Evolutionary conservation across 2,888 invertebrate species (phyloP), one percentile per base, ranked within the genome.

Genomic region (Noctua janthina): DNA sequence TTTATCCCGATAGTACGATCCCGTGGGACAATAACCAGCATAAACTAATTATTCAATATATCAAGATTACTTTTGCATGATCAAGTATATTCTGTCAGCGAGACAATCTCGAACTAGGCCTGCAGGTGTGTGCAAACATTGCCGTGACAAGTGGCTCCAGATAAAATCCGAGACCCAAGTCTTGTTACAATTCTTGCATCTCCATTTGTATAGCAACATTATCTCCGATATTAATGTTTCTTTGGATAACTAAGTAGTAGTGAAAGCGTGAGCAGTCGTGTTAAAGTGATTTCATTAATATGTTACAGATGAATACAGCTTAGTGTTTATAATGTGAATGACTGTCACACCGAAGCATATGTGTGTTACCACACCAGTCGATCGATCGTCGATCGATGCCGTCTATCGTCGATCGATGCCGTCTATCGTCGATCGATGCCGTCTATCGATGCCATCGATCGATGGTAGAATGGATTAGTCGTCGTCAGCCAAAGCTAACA

Each of bases 231-330:
- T 68, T 68, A 68, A 68, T 68, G 68, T 68, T 68, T n/a, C 68
- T 46, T 46, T 3, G 46, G 46, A 8, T 68, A n/a, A n/a, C n/a
- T 15, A 67, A n/a, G n/a, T 67, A 49, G 23, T 35, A 72, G 62
- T 76, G 78, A 76, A 78, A 80, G 80, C 72, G 73, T 78, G n/a
- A 70, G 73, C 69, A 71, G 71, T 73, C 43, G 46, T 68, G 68
- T 68, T 46, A 15, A n/a, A 68, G 43, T 46, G 46, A 46, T 68
- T 80, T 74, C 75, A 85, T 79, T 76, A 81, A 74, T 83, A 76
- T 15, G 76, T 76, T 76, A 81, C 78, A 74, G 80, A 83, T 80
- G 35, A 76, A 81, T 64, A 77, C 73, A 39, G 69, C 46, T 77
- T 71, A 78, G 68, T 68, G 56, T 70, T 74, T 64, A 54, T 82